phyloP scores from a whole-genome alignment of 2,888 invertebrate genomes.

The Synanthedon myopaeformis region DNA sequence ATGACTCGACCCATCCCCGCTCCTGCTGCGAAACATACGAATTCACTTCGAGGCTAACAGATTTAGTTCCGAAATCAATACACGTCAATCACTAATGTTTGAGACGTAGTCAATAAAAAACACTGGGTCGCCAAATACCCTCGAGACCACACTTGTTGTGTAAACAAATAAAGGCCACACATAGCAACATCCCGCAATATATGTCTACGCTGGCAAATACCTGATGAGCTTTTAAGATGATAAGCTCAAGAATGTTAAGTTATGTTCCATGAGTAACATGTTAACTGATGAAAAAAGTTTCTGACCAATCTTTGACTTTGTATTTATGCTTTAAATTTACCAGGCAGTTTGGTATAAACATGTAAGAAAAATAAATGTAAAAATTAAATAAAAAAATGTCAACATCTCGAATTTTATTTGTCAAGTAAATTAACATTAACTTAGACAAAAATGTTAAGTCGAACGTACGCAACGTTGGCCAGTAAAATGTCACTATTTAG shows the following conservation, averaged over 20 bases:
- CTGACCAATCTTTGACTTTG: no score
- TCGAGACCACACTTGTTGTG: constrained; percentile 26
- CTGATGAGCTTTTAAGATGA: constrained; percentile 14
- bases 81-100: constrained; percentile 26
- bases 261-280: constrained; percentile 2
- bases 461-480: constrained; percentile 44
- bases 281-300: background rate
- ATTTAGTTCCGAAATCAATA: constrained; percentile 50
- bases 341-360: no score
- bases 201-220: constrained; percentile 12
- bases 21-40: constrained; percentile 63
- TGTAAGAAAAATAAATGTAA: no score
- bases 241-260: constrained; percentile 2
- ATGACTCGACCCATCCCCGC: constrained; percentile 47
- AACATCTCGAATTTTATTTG: no score
- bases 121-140: constrained; percentile 30
- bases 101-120: constrained; percentile 29
- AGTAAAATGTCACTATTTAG: constrained; percentile 66
- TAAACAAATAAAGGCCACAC: constrained; percentile 17
- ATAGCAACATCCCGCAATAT: constrained; percentile 11
- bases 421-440: no score
- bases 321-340: no score
- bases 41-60: constrained; percentile 52
- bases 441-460: constrained; percentile 13
- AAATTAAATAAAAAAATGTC: no score